Conservation (phyloP, 35 echinoderm and acorn worm species). For the Hemicentrotus pulcherrimus region DNA sequence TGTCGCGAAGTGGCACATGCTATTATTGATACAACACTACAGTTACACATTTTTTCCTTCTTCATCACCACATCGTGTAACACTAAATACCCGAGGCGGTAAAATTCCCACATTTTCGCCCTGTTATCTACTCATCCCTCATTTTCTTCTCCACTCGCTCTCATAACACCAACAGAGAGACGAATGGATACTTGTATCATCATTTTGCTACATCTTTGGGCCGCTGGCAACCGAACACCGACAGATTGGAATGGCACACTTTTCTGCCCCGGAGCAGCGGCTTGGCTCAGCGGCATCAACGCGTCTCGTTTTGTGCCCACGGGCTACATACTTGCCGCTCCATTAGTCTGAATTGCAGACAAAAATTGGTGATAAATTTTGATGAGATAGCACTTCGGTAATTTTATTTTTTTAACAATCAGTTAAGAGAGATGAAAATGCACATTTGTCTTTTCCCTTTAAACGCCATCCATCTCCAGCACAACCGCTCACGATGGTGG, state of each 20-base stretch:
- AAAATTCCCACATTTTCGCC: background rate
- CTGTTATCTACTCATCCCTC: background rate
- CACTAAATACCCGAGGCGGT: background rate
- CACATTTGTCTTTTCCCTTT: too few species aligned
- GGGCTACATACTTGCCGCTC: background rate
- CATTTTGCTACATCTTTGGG: background rate
- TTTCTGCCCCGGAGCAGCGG: background rate
- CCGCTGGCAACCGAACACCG: background rate
- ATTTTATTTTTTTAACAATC: too few species aligned
- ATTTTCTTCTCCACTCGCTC: background rate
- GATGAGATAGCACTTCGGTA: too few species aligned
- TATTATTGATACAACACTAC: background rate
- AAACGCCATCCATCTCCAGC: too few species aligned
- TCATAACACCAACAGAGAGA: background rate
- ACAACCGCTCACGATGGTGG: too few species aligned
- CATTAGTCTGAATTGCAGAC: background rate
- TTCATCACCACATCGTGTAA: background rate
- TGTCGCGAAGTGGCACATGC: background rate
- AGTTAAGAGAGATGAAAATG: too few species aligned
- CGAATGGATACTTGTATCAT: background rate
- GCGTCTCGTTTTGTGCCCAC: background rate
- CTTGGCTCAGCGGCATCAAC: background rate
- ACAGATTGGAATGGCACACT: conserved; percentile 1
- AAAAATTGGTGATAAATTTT: background rate
- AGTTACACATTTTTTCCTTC: background rate